A percentile compares a stretch with the other conserved stretches of the same genome.
phyloP scores from a whole-genome alignment of 2,113 vertebrate species.

The Ancistrus triradiatus region DNA sequence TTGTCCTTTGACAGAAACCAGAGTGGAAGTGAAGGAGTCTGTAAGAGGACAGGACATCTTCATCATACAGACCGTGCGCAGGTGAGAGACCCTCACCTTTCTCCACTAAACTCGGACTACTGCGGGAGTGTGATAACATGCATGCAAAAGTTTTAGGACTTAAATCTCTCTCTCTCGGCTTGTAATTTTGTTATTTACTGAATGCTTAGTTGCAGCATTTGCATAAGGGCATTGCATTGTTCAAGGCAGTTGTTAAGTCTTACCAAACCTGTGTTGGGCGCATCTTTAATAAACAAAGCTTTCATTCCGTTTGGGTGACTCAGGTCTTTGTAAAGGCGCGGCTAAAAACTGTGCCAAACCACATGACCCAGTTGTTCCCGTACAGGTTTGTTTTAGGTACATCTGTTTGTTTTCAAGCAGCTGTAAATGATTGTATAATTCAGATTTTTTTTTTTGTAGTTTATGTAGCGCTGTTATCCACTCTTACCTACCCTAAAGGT shows the following conservation, averaged over 20 bases:
- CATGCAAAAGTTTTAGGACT: background rate
- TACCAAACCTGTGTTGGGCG: background rate
- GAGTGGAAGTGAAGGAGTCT: constrained; percentile 96
- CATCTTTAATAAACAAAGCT: background rate
- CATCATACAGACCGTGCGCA: constrained; percentile 97
- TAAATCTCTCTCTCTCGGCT: background rate
- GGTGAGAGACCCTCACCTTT: constrained; percentile 73
- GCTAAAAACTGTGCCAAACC: background rate
- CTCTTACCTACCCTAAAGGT: too few species aligned
- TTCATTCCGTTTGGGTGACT: background rate
- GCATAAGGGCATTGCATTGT: too few species aligned
- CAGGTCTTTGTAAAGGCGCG: background rate
- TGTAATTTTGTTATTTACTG: background rate
- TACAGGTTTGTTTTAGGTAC: background rate
- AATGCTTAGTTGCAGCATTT: too few species aligned
- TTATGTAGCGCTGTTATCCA: too few species aligned
- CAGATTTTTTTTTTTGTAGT: too few species aligned
- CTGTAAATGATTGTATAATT: too few species aligned
- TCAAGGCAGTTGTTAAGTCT: background rate
- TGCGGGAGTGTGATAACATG: too few species aligned
- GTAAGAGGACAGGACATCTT: constrained; percentile 96
- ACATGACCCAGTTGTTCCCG: too few species aligned
- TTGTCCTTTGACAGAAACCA: constrained; percentile 75
- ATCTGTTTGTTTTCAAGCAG: too few species aligned
- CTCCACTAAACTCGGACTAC: too few species aligned